Conservation (phyloP, 1,140 invertebrate species). For the Drosophila lowei region DNA sequence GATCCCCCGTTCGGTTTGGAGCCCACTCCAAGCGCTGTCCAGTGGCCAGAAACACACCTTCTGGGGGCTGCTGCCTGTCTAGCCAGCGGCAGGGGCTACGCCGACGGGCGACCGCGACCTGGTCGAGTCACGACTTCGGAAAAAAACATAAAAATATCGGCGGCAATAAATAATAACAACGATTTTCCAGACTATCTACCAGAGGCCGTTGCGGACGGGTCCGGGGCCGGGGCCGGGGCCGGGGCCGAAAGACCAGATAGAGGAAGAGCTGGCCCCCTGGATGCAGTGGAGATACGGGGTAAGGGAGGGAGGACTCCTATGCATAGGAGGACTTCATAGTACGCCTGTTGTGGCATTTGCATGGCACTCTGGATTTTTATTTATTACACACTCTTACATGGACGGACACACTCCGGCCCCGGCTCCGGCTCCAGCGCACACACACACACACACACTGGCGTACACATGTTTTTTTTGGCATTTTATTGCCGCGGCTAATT, state of each 20-base stretch:
- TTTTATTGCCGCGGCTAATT: slow-evolving; percentile 76
- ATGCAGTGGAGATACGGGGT: slow-evolving; percentile 4
- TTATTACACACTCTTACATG: slow-evolving; percentile 61
- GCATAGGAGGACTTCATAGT: slow-evolving; percentile 26
- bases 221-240: not conserved
- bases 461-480: slow-evolving; percentile 51
- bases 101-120: slow-evolving; percentile 41
- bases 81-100: slow-evolving; percentile 36
- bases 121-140: slow-evolving; percentile 77
- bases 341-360: slow-evolving; percentile 72
- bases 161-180: slow-evolving; percentile 82
- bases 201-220: slow-evolving; percentile 34
- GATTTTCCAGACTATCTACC: slow-evolving; percentile 77
- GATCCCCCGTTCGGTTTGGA: slow-evolving; percentile 13
- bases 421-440: not conserved
- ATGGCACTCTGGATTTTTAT: slow-evolving; percentile 64
- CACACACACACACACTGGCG: slow-evolving; percentile 18
- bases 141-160: slow-evolving; percentile 81
- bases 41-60: slow-evolving; percentile 71
- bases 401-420: not conserved
- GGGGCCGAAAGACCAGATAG: slow-evolving; percentile 26
- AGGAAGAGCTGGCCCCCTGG: slow-evolving; percentile 26
- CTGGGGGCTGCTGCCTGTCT: slow-evolving; percentile 59
- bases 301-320: not conserved
- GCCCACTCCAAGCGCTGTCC: slow-evolving; percentile 35